Evolutionary conservation across 1,140 invertebrate species (phyloP).

Genomic region (Nymphalis io): DNA sequence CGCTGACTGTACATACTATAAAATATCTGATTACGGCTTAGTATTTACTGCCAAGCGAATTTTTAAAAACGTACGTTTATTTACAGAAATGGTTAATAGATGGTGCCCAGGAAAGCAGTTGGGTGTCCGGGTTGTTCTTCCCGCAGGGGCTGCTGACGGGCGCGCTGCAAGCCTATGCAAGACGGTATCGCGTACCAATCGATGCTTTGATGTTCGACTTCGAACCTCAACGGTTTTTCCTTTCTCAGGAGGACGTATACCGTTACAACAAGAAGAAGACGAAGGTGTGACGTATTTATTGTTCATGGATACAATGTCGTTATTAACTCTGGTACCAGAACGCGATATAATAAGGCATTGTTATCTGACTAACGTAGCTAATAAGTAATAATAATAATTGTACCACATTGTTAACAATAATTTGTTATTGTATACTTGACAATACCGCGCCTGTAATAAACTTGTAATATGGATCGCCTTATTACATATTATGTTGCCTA

Average conservation of each 20-base stretch:
- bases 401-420: too few species aligned
- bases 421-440: too few species aligned
- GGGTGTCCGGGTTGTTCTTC: constrained; percentile 95
- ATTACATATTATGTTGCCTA: constrained; percentile 1
- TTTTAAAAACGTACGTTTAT: background rate
- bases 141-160: constrained; percentile 95
- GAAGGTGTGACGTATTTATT: constrained; percentile 54
- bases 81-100: constrained; percentile 85
- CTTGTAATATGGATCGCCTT: too few species aligned
- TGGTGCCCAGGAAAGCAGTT: constrained; percentile 89
- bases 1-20: too few species aligned
- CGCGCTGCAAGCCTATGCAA: constrained; percentile 90
- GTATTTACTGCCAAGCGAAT: too few species aligned
- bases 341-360: too few species aligned
- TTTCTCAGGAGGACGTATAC: constrained; percentile 86
- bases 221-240: constrained; percentile 65
- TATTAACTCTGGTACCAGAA: too few species aligned
- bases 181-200: constrained; percentile 91
- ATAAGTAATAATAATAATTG: too few species aligned
- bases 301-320: too few species aligned
- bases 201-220: constrained; percentile 93
- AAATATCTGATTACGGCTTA: too few species aligned
- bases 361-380: too few species aligned
- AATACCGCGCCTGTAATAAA: too few species aligned
- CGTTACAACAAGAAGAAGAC: constrained; percentile 69